These are phyloP conservation scores for Ammodytes dubius DNA, from an alignment of 2,113 vertebrate species.

Conservation along the genomic window DNA sequence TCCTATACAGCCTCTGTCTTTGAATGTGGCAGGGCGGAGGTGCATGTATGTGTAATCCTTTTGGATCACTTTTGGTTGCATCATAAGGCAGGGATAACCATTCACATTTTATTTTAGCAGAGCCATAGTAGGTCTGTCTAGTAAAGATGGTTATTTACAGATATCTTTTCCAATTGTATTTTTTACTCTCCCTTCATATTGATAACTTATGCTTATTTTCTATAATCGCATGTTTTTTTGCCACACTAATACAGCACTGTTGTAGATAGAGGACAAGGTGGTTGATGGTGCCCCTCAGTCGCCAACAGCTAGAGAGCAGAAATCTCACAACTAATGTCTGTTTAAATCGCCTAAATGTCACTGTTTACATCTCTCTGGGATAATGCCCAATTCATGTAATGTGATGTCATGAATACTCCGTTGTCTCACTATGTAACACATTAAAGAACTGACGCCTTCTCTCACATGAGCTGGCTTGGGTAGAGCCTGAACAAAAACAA, in stretches of 20 bases:
- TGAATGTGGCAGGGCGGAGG: slow-evolving; percentile 84
- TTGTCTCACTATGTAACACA: slow-evolving; percentile 73
- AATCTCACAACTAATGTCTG: slow-evolving; percentile 78
- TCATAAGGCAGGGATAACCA: slow-evolving; percentile 79
- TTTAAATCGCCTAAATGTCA: slow-evolving; percentile 79
- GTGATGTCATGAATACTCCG: slow-evolving; percentile 75
- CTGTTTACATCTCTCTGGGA: slow-evolving; percentile 82
- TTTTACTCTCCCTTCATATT: slow-evolving; percentile 81
- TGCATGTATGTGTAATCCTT: slow-evolving; percentile 81
- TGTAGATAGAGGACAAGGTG: slow-evolving; percentile 78
- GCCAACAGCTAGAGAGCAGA: slow-evolving; percentile 66
- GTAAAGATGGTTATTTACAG: slow-evolving; percentile 83
- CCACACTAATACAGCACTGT: slow-evolving; percentile 83
- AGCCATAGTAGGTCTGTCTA: slow-evolving; percentile 80
- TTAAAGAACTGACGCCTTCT: slow-evolving; percentile 77
- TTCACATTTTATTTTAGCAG: slow-evolving; percentile 80
- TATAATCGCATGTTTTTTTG: slow-evolving; percentile 81
- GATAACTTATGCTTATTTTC: slow-evolving; percentile 82
- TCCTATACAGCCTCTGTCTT: slow-evolving; percentile 79
- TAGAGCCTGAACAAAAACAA: slow-evolving; percentile 57
- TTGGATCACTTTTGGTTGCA: slow-evolving; percentile 79
- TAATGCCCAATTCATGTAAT: slow-evolving; percentile 75
- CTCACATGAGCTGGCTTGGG: slow-evolving; percentile 60
- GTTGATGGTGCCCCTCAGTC: slow-evolving; percentile 67
- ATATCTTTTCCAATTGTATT: slow-evolving; percentile 82